Evolutionary conservation across 2,888 invertebrate species (phyloP).

Genomic region (Homarus gammarus): DNA sequence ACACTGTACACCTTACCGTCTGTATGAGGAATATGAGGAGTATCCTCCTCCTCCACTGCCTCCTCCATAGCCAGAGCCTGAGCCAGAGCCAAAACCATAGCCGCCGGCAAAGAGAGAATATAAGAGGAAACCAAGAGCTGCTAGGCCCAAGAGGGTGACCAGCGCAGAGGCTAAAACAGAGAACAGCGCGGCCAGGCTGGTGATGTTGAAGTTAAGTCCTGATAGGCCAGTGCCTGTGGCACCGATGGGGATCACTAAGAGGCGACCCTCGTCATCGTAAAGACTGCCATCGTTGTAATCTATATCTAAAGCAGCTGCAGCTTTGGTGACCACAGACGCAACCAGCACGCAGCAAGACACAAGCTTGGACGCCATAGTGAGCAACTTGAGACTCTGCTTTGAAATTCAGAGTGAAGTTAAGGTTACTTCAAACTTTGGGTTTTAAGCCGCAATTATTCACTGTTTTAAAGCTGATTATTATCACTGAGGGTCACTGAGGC

Average conservation of each 20-base stretch:
- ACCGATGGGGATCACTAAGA: constrained; percentile 41
- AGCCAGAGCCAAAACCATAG: constrained; percentile 44
- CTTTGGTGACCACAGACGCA: not conserved
- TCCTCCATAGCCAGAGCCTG: constrained; percentile 35
- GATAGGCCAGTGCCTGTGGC: not conserved
- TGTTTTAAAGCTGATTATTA: not conserved
- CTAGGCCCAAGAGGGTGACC: constrained; percentile 49
- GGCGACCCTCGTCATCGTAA: constrained; percentile 67
- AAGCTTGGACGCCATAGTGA: constrained; percentile 29
- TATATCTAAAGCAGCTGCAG: not conserved
- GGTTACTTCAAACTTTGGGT: not conserved
- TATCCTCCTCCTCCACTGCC: constrained; percentile 57
- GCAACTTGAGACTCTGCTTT: not conserved
- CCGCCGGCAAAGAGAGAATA: constrained; percentile 50
- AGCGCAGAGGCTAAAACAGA: constrained; percentile 47
- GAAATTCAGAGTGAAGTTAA: not conserved
- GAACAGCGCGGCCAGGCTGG: constrained; percentile 26
- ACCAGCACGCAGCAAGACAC: constrained; percentile 30
- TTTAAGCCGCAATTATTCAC: not conserved
- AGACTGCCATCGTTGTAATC: constrained; percentile 19
- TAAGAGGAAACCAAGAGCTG: constrained; percentile 67
- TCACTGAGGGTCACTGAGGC: not conserved
- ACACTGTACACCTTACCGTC: constrained; percentile 70
- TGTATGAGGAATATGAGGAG: constrained; percentile 71
- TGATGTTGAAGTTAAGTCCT: constrained; percentile 39